Base-by-base conservation (phyloP, 2,113 vertebrate genomes). In the Epinephelus cyanopodus region DNA sequence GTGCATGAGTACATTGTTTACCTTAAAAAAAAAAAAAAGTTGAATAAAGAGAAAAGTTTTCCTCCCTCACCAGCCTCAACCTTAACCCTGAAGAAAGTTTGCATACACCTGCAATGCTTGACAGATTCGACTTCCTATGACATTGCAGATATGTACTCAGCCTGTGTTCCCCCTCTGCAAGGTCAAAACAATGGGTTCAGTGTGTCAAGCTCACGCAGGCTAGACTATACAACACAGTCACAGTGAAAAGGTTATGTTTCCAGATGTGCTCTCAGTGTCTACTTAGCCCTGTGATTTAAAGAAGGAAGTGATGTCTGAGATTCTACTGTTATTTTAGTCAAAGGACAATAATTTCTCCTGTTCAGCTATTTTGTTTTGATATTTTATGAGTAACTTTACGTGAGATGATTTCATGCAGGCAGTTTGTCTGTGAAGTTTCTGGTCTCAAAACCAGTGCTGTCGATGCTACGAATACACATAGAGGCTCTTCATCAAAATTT, bases 111-210 rank as follows among this genome's bases (percentile, higher is more conserved):
- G 56, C 68, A 76, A 81, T 64, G 64, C 74, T 71, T 25, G 74
- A 64, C 56, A 45, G 17, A 21, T 23, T 77, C 37, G 45, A 0
- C 74, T 33, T 37, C 25, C 23, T 29, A 5, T 73, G 57, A 53
- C 33, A 56, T 39, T 75, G 47, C 6, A 57, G 25, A 53, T 86
- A 19, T 61, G 29, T 4, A 13, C 52, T 73, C 8, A 21, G 58
- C 78, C 18, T 80, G 29, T 37, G 63, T 78, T 64, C 37, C 67
- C 70, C 10, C 42, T 48, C 17, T n/a, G 23, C 18, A 4, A 85
- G 82, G 72, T 81, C 84, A 80, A 76, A 85, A 69, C 80, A 75
- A 39, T 25, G 29, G 50, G 39, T 76, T 79, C 72, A 79, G 25
- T 78, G 74, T 79, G 82, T 89, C 60, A 70, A 50, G 72, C 37